phyloP scores from a whole-genome alignment of 2,888 invertebrate species.

The Hyppa rectilinea region DNA sequence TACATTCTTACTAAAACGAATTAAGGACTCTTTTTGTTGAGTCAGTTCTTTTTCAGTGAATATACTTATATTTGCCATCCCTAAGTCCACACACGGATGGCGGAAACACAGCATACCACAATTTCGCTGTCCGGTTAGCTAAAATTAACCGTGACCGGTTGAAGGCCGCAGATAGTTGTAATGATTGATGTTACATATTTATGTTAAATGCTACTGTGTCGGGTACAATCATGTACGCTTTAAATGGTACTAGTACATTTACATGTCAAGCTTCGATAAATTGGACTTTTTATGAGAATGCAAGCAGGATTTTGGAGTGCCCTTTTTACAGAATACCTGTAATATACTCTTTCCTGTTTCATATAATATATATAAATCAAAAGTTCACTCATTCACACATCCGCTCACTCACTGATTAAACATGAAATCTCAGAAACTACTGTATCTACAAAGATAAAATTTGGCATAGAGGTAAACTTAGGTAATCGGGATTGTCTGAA shows the following conservation, averaged over 20 bases:
- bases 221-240: constrained; percentile 13
- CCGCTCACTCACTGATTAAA: too few species aligned
- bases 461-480: too few species aligned
- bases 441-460: too few species aligned
- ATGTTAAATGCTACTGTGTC: constrained; percentile 45
- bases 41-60: not conserved
- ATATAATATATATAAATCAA: too few species aligned
- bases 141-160: constrained; percentile 53
- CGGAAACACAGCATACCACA: constrained; percentile 49
- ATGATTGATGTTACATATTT: constrained; percentile 62
- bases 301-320: not conserved
- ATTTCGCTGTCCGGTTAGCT: constrained; percentile 48
- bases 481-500: too few species aligned
- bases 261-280: constrained; percentile 28
- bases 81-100: constrained; percentile 29
- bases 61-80: constrained; percentile 1
- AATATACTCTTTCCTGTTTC: not conserved
- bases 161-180: constrained; percentile 51
- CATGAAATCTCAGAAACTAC: too few species aligned
- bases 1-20: not conserved
- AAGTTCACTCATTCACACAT: too few species aligned
- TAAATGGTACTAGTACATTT: not conserved
- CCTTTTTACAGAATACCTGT: not conserved
- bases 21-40: not conserved
- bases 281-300: not conserved